Evolutionary conservation across 2,888 invertebrate genomes (phyloP).

Genomic region (Agonopterix subpropinquella): DNA sequence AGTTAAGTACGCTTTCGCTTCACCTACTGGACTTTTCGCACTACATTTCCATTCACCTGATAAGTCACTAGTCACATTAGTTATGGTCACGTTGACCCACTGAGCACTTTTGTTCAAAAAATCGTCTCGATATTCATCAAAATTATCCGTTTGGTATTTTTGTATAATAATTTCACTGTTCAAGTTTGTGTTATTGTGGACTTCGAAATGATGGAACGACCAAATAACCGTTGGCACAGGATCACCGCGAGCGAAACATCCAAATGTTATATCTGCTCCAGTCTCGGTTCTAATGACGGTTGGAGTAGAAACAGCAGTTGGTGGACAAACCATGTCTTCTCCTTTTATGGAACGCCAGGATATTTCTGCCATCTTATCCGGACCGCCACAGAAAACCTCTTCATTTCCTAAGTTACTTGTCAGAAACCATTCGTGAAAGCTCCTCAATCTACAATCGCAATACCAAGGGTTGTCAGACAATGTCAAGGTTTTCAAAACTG

Average conservation of each 20-base stretch:
- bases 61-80: conserved; percentile 87
- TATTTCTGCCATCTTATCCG: conserved; percentile 78
- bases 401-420: conserved; percentile 85
- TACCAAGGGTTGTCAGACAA: conserved; percentile 92
- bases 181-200: conserved; percentile 44
- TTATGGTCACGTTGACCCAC: conserved; percentile 90
- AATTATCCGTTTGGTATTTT: conserved; percentile 41
- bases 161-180: conserved; percentile 48
- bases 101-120: conserved; percentile 66
- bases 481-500: conserved; percentile 83
- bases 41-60: conserved; percentile 91
- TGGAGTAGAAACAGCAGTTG: conserved; percentile 78
- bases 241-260: conserved; percentile 87
- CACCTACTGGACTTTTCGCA: conserved; percentile 81
- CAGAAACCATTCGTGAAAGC: conserved; percentile 89
- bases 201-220: conserved; percentile 80
- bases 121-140: conserved; percentile 56
- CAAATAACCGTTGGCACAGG: conserved; percentile 88
- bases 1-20: conserved; percentile 77
- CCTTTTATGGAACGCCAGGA: conserved; percentile 85
- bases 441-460: conserved; percentile 90
- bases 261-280: conserved; percentile 88
- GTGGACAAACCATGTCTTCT: conserved; percentile 87
- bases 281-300: conserved; percentile 81
- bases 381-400: conserved; percentile 82